phyloP scores from a whole-genome alignment of 1,140 invertebrate species.

The Agrilus planipennis region DNA sequence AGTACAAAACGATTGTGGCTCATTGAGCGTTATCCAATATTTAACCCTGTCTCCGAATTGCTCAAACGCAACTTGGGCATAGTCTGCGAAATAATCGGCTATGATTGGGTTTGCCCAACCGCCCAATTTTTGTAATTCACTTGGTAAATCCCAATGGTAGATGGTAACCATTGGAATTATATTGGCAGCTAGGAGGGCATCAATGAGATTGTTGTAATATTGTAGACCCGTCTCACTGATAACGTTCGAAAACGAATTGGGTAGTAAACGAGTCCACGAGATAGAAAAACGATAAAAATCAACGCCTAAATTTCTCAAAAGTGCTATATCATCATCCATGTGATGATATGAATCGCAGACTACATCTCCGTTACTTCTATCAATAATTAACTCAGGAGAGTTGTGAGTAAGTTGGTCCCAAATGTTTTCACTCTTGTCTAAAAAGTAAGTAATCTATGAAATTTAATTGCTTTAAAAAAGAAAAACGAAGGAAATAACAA shows the following conservation, averaged over 20 bases:
- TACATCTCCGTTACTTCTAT: conserved; percentile 32
- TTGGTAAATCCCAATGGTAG: conserved; percentile 22
- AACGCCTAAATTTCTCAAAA: too few species aligned
- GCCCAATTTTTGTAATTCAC: conserved; percentile 26
- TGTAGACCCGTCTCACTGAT: too few species aligned
- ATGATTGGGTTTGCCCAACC: conserved; percentile 25
- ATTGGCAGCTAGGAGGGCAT: conserved; percentile 41
- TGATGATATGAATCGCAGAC: conserved; percentile 35
- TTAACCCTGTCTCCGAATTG: conserved; percentile 27
- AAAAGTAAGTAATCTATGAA: too few species aligned
- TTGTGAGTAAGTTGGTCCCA: conserved; percentile 47
- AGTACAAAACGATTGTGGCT: conserved; percentile 46
- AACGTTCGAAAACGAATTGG: conserved; percentile 24
- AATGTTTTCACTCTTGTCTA: conserved; percentile 37
- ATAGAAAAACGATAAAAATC: conserved; percentile 48
- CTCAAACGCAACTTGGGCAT: conserved; percentile 17
- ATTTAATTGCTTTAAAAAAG: too few species aligned
- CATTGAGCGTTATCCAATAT: conserved; percentile 40
- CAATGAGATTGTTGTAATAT: too few species aligned
- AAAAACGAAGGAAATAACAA: too few species aligned
- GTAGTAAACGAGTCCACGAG: conserved; percentile 40
- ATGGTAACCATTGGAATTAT: conserved; percentile 47
- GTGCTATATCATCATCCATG: conserved; percentile 7
- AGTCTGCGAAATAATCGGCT: conserved; percentile 26
- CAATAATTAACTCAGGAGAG: too few species aligned